Conservation (phyloP, 2,797 vertebrate species). For the Girardinus metallicus region DNA sequence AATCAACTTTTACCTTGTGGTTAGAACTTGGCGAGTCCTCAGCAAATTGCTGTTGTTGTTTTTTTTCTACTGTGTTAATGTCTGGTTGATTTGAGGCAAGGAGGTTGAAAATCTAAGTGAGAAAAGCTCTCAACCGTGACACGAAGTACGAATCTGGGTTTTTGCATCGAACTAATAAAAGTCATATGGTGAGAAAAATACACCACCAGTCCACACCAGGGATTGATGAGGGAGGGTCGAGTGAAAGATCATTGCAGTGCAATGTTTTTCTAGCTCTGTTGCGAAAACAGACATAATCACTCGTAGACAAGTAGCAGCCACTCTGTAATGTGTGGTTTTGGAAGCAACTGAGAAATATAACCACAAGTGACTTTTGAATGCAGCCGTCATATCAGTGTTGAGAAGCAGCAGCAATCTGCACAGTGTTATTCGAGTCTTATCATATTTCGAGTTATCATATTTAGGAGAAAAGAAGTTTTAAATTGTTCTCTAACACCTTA, state of each 20-base stretch:
- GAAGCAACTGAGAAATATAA: constrained; percentile 60
- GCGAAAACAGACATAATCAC: constrained; percentile 63
- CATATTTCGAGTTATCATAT: constrained; percentile 14
- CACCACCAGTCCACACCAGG: constrained; percentile 50
- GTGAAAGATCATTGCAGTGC: constrained; percentile 60
- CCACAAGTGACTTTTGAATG: constrained; percentile 40
- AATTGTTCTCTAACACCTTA: constrained; percentile 20
- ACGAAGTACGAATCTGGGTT: constrained; percentile 57
- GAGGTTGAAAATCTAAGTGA: constrained; percentile 52
- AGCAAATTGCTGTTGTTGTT: constrained; percentile 49
- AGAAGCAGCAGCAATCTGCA: constrained; percentile 27
- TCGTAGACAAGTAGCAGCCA: constrained; percentile 60
- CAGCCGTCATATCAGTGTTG: constrained; percentile 31
- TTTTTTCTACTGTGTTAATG: constrained; percentile 24
- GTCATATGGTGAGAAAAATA: constrained; percentile 68
- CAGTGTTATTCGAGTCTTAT: constrained; percentile 9
- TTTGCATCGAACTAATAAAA: constrained; percentile 71
- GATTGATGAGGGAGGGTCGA: constrained; percentile 65
- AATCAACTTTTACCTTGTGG: constrained; percentile 26
- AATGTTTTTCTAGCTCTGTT: constrained; percentile 65
- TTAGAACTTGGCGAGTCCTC: constrained; percentile 44
- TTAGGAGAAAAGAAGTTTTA: background rate
- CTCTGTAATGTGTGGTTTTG: constrained; percentile 53
- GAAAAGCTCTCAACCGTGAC: constrained; percentile 57
- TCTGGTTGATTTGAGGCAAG: constrained; percentile 50